A percentile compares a stretch with the other conserved stretches of the same genome.
phyloP scores from a whole-genome alignment of 2,113 vertebrate genomes.

The Cyanoramphus novaezelandiae region DNA sequence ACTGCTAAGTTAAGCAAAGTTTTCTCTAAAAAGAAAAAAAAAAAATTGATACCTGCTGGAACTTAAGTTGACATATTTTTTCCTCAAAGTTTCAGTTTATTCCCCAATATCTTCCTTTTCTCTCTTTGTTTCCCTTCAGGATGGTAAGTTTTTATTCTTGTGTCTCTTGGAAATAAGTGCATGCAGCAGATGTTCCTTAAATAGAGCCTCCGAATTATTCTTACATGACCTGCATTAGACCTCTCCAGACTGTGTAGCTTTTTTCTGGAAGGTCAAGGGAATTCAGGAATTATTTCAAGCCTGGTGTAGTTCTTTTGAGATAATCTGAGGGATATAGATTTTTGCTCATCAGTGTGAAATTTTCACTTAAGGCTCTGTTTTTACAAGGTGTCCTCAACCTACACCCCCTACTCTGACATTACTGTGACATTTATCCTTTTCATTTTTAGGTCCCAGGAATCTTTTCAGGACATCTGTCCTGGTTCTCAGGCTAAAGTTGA shows the following conservation, averaged over 20 bases:
- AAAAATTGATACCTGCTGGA: neutral
- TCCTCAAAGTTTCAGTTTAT: neutral
- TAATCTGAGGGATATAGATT: neutral
- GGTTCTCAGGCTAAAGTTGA: neutral
- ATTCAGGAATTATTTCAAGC: neutral
- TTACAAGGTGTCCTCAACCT: neutral
- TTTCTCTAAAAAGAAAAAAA: neutral
- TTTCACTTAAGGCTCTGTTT: neutral
- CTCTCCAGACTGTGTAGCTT: neutral
- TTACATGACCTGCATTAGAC: neutral
- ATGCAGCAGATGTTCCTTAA: conserved; percentile 18
- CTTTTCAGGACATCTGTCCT: neutral
- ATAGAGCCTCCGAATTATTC: neutral
- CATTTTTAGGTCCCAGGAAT: neutral
- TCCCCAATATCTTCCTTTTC: neutral
- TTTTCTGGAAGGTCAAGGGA: neutral
- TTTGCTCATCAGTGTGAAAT: neutral
- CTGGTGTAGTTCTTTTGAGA: neutral
- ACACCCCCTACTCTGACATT: neutral
- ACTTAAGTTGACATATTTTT: neutral
- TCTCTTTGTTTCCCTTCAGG: neutral
- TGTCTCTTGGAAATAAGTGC: neutral
- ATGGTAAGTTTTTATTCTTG: neutral
- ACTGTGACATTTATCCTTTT: neutral
- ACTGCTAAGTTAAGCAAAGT: neutral